phyloP scores from a whole-genome alignment of 2,113 vertebrate species.

The Campylomormyrus numenius region DNA sequence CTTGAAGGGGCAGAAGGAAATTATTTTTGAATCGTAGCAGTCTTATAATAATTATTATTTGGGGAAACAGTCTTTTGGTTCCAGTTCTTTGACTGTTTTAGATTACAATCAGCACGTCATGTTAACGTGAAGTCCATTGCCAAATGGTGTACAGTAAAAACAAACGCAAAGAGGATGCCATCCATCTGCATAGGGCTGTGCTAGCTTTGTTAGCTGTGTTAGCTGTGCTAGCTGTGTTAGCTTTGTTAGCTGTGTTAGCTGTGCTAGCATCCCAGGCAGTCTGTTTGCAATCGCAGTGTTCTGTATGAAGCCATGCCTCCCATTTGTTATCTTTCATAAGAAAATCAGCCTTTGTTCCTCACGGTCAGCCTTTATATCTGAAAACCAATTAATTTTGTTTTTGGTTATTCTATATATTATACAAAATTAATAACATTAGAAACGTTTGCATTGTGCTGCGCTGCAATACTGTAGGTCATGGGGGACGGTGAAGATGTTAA shows the following conservation, averaged over 20 bases:
- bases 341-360: neutral
- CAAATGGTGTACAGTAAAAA: neutral
- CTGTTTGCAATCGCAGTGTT: neutral
- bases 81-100: conserved; percentile 8
- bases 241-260: neutral
- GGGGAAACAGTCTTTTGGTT: neutral
- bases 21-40: neutral
- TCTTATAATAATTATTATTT: conserved; percentile 8
- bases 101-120: neutral
- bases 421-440: neutral
- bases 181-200: neutral
- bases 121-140: neutral
- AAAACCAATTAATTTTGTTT: neutral
- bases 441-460: neutral
- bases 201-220: too few relatives aligned
- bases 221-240: neutral
- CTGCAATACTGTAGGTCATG: neutral
- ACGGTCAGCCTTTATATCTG: neutral
- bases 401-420: neutral
- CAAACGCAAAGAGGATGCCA: neutral
- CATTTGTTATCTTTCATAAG: neutral
- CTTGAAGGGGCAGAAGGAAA: neutral
- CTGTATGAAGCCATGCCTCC: neutral
- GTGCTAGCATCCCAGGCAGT: neutral
- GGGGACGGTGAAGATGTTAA: neutral